These are phyloP conservation scores for Picathartes gymnocephalus DNA, from an alignment of 2,113 vertebrate species.

Conservation along the genomic window DNA sequence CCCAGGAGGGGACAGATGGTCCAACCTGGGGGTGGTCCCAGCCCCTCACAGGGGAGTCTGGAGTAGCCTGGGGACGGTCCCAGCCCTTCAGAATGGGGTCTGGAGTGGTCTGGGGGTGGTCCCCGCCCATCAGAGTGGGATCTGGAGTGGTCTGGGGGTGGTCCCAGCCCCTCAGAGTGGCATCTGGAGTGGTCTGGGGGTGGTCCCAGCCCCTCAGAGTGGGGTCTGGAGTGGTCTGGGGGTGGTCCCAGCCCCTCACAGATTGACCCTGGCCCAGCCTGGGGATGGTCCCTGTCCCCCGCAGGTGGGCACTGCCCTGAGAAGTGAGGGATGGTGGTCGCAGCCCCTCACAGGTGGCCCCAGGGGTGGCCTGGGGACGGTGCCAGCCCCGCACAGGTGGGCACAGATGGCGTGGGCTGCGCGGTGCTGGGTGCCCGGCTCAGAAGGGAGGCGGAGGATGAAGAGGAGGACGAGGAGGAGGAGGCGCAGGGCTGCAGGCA, in stretches of 20 bases:
- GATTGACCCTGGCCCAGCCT: not conserved
- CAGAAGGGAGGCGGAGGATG: not conserved
- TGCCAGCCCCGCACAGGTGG: not conserved
- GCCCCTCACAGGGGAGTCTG: rapidly evolving
- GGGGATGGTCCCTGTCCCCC: too few species aligned
- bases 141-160: not conserved
- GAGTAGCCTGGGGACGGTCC: rapidly evolving
- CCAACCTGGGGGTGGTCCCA: not conserved
- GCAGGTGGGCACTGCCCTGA: too few species aligned
- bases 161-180: not conserved
- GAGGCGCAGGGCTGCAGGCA: not conserved
- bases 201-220: not conserved
- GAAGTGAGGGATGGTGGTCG: too few species aligned
- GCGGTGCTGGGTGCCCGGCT: not conserved
- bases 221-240: not conserved
- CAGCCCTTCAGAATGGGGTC: rapidly evolving
- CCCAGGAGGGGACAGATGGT: too few species aligned
- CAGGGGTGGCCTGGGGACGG: rapidly evolving
- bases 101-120: rapidly evolving
- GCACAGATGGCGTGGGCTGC: not conserved
- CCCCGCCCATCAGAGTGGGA: not conserved
- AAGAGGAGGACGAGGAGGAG: not conserved
- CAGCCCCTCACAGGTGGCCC: not conserved
- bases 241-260: not conserved
- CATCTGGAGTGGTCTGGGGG: not conserved